Evolutionary conservation across 1,140 invertebrate species (phyloP), one percentile per base, ranked within the genome.

Genomic region (Scylla paramamosain): DNA sequence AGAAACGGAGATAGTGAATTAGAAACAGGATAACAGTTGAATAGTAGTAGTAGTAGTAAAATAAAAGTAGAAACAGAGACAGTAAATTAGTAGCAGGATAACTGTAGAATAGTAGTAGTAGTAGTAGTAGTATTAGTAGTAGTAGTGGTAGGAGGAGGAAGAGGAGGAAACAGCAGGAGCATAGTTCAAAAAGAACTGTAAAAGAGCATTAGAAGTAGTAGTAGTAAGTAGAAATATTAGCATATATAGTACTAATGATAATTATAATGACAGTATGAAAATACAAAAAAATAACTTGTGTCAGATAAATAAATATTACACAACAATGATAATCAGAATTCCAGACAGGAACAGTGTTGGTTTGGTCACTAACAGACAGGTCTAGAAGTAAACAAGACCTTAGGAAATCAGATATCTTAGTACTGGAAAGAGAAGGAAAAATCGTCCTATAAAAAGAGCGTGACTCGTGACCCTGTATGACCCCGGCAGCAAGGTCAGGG

Each of bases 41-140:
- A 8, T 84, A 52, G 48, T 84, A 84, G 0, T 84, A 84, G 82
- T 28, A 28, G n/a, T n/a, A n/a, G 82, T 14, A 6, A 14, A 84
- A 25, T 84, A 84, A 25, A 14, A 84, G 82, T 84, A 52, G 48
- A 7, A 52, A 14, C 14, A 14, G 48, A 7, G 48, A 7, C 14
- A 14, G 48, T 52, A n/a, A n/a, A 14, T 52, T 52, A 14, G 48
- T 52, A 52, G 14, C 14, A 14, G 48, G 6, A 7, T 52, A 28
- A 25, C n/a, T n/a, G n/a, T n/a, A n/a, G n/a, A 84, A 25, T 84
- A 28, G 82, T 86, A 31, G 32, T 86, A 59, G 83, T 86, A 29
- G 83, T 86, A 32, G 83, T 86, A 32, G 83, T 86, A 32, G 83
- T 86, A 86, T 6, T 86, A 86, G 83, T 86, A 86, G 10, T 29